These are phyloP conservation scores for Cydia strobilella DNA, from an alignment of 1,140 invertebrate species.

Conservation along the genomic window DNA sequence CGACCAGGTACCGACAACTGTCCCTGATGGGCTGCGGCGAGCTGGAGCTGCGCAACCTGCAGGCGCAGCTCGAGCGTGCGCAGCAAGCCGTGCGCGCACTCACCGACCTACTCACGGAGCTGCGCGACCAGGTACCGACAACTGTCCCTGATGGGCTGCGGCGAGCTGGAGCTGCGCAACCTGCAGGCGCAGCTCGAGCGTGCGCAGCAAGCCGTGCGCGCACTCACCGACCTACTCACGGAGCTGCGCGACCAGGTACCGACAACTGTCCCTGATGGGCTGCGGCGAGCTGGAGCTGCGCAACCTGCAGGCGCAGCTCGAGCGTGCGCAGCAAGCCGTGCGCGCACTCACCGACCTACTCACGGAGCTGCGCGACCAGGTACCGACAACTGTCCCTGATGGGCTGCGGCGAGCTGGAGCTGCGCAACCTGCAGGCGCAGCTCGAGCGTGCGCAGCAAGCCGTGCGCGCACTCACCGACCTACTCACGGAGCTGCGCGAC, in stretches of 20 bases:
- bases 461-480: slow-evolving; percentile 90
- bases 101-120: slow-evolving; percentile 93
- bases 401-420: too few species aligned
- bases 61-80: slow-evolving; percentile 92
- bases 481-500: slow-evolving; percentile 94
- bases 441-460: slow-evolving; percentile 92
- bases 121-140: too few species aligned
- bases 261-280: too few species aligned
- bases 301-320: slow-evolving; percentile 92
- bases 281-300: too few species aligned
- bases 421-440: slow-evolving; percentile 91
- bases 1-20: slow-evolving; percentile 94
- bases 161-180: too few species aligned
- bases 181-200: slow-evolving; percentile 93
- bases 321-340: slow-evolving; percentile 90
- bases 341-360: slow-evolving; percentile 91
- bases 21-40: too few species aligned
- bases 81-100: slow-evolving; percentile 90
- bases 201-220: slow-evolving; percentile 90
- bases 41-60: slow-evolving; percentile 91
- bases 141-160: too few species aligned
- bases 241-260: slow-evolving; percentile 95
- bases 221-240: slow-evolving; percentile 91
- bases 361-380: slow-evolving; percentile 96
- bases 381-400: too few species aligned